phyloP scores from a whole-genome alignment of 1,140 invertebrate genomes.

The Ostrea denselamellosa region DNA sequence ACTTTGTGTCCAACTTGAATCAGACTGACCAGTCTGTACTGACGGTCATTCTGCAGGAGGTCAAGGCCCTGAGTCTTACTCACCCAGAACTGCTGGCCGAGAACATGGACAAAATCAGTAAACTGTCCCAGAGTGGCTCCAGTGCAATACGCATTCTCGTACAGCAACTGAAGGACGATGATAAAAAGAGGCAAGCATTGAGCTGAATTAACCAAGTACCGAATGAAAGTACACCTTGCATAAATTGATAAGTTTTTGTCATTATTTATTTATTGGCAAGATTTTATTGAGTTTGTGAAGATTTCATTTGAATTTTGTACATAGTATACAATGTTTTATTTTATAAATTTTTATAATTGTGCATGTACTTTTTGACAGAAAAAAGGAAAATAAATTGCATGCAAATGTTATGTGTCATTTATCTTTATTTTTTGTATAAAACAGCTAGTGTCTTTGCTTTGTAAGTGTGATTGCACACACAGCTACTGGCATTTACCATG shows the following conservation, averaged over 20 bases:
- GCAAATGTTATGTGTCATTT: no score
- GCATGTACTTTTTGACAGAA: no score
- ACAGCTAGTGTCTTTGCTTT: no score
- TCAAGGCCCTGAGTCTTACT: conserved; percentile 86
- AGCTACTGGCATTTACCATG: conserved; percentile 35
- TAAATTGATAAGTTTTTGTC: background rate
- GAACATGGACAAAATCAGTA: conserved; percentile 86
- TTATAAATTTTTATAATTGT: no score
- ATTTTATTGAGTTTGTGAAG: no score
- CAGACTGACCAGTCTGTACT: conserved; percentile 85
- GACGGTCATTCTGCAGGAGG: conserved; percentile 86
- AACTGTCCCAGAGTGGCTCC: conserved; percentile 79
- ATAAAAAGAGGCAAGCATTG: conserved; percentile 70
- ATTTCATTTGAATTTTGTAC: no score
- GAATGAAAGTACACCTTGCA: no score
- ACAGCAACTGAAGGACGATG: conserved; percentile 79
- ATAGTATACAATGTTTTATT: no score
- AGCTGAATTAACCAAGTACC: no score
- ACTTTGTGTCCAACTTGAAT: conserved; percentile 85
- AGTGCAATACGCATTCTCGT: conserved; percentile 78
- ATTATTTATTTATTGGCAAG: background rate
- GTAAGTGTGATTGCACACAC: no score
- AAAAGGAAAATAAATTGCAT: no score
- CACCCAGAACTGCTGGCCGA: conserved; percentile 88
- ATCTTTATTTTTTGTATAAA: no score